Evolutionary conservation across 2,888 invertebrate species (phyloP), one percentile per base, ranked within the genome.

Genomic region (Euclidia mi): DNA sequence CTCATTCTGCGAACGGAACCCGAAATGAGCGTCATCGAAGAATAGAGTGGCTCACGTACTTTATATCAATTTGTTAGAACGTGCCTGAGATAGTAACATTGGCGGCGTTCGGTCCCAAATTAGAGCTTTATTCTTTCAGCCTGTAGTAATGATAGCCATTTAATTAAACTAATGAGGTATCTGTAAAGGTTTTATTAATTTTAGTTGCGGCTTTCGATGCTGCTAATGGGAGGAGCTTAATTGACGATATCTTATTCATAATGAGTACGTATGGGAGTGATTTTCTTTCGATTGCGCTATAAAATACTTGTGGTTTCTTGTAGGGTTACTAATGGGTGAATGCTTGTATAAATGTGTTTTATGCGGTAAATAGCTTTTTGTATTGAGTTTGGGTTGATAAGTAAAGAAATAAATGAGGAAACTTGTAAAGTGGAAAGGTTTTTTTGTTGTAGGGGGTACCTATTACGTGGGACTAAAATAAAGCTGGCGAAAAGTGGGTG

Each of bases 21-120:
- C 66, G 65, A 79, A 87, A 88, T 87, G 88, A 86, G 81, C 81
- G 77, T 82, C 86, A 87, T 86, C 82, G n/a, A n/a, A n/a, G 74
- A 73, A 79, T 76, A 80, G 79, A 89, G 87, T 84, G 81, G n/a
- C n/a, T n/a, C n/a, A n/a, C n/a, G n/a, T n/a, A n/a, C n/a, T n/a
- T n/a, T n/a, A n/a, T n/a, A n/a, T 89, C 88, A 89, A 89, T 89
- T 89, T 87, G 86, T 72, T 57, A 68, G 65, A 63, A 87, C 89
- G 89, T 89, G 89, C 84, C 69, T 70, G 73, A 84, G 83, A 76
- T 87, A 80, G 79, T 76, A 81, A 87, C 77, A 69, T 77, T 72
- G 62, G 59, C 68, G 61, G 52, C 56, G 68, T 65, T 52, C 48
- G 58, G 56, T 40, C 34, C 65, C 73, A 78, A 82, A 84, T 84